Evolutionary conservation across 2,888 invertebrate species (phyloP).

Genomic region (Cryptocephalus primarius): DNA sequence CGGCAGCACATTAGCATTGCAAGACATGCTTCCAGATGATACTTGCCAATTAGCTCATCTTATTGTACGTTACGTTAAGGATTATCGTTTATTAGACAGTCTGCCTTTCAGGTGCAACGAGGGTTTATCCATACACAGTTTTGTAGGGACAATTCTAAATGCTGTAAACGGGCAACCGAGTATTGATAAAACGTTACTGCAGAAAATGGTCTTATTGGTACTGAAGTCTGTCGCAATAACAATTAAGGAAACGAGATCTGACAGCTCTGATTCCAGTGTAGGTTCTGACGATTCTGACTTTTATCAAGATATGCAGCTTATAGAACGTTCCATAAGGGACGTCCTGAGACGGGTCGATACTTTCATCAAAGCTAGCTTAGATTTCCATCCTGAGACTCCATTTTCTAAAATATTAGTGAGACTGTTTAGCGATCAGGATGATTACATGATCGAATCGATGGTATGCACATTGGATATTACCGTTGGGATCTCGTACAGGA

Average conservation of each 20-base stretch:
- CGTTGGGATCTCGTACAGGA: constrained; percentile 71
- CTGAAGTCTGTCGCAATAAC: constrained; percentile 83
- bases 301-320: constrained; percentile 80
- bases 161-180: constrained; percentile 27
- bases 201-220: constrained; percentile 77
- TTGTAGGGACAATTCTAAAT: constrained; percentile 33
- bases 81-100: constrained; percentile 60
- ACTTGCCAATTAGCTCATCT: constrained; percentile 78
- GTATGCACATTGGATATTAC: constrained; percentile 83
- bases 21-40: constrained; percentile 79
- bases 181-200: constrained; percentile 68
- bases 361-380: constrained; percentile 69
- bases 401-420: constrained; percentile 82
- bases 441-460: constrained; percentile 85
- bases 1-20: constrained; percentile 79
- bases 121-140: constrained; percentile 35
- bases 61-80: constrained; percentile 77
- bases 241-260: constrained; percentile 79
- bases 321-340: constrained; percentile 75
- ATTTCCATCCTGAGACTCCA: constrained; percentile 80
- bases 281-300: constrained; percentile 78
- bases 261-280: constrained; percentile 70
- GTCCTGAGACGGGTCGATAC: constrained; percentile 71
- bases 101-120: constrained; percentile 32
- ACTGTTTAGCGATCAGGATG: constrained; percentile 83